Conservation (phyloP, 1,140 invertebrate species). For the Laupala kohalensis region DNA sequence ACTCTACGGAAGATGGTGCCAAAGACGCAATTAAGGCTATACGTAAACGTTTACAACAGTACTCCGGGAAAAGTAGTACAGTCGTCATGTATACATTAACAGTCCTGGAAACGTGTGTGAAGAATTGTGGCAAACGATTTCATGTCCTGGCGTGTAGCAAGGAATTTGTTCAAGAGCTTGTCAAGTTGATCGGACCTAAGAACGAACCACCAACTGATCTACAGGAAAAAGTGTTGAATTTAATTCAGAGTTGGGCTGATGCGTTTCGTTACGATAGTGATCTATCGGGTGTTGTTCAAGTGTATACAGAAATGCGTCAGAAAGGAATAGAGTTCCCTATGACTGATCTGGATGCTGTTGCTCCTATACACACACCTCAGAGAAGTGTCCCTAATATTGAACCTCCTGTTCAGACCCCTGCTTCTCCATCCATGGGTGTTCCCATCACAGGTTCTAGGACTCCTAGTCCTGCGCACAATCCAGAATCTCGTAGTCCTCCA, state of each 20-base stretch:
- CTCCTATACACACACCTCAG: conserved; percentile 92
- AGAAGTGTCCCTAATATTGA: conserved; percentile 34
- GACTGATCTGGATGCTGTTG: conserved; percentile 87
- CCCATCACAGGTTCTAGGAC: conserved; percentile 2
- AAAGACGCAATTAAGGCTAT: conserved; percentile 96
- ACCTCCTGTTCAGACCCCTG: background rate
- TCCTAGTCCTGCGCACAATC: conserved; percentile 5
- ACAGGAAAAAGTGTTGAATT: conserved; percentile 65
- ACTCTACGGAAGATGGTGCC: conserved; percentile 87
- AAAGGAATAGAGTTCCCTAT: conserved; percentile 98
- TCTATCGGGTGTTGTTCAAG: conserved; percentile 77
- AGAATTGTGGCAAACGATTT: conserved; percentile 94
- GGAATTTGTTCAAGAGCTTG: conserved; percentile 86
- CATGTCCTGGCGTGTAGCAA: conserved; percentile 85
- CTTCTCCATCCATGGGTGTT: background rate
- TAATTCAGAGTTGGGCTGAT: conserved; percentile 97
- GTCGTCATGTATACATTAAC: conserved; percentile 94
- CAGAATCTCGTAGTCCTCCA: conserved; percentile 1
- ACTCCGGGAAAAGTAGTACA: conserved; percentile 92
- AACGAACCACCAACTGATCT: conserved; percentile 92
- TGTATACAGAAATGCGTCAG: conserved; percentile 85
- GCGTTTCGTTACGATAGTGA: conserved; percentile 85
- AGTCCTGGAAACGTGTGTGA: conserved; percentile 92
- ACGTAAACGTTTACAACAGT: conserved; percentile 76
- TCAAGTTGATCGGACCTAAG: conserved; percentile 78